These are phyloP conservation scores for Drosophila koepferae DNA, from an alignment of 2,888 invertebrate genomes.

Conservation along the genomic window DNA sequence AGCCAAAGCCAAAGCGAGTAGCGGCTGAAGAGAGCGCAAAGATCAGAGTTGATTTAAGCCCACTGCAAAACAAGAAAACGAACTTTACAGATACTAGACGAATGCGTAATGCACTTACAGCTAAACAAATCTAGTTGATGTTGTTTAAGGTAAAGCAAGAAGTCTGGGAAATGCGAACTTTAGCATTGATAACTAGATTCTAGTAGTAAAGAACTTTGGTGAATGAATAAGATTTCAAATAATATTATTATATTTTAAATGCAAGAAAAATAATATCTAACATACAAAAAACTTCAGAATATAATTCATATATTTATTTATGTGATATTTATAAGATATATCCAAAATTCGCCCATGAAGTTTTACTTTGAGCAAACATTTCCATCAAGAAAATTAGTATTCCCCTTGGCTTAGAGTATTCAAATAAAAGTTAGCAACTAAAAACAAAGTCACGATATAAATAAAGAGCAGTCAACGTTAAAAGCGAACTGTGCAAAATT, in stretches of 20 bases:
- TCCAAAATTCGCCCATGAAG: too few species aligned
- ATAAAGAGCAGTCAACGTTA: slow-evolving; percentile 71
- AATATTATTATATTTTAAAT: too few species aligned
- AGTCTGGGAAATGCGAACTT: fast-evolving
- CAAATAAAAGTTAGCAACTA: slow-evolving; percentile 65
- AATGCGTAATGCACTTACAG: slow-evolving; percentile 20
- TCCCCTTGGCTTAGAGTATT: slow-evolving; percentile 6
- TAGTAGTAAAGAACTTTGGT: too few species aligned
- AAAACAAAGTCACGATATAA: slow-evolving; percentile 72
- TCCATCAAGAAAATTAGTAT: neutral
- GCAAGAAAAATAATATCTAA: too few species aligned
- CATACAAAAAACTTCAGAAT: too few species aligned
- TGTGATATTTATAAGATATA: too few species aligned
- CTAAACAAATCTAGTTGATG: too few species aligned
- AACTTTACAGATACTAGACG: slow-evolving; percentile 1
- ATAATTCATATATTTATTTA: too few species aligned
- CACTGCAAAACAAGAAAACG: slow-evolving; percentile 33
- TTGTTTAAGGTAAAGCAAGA: neutral
- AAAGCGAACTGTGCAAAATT: slow-evolving; percentile 65
- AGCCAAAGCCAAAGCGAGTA: slow-evolving; percentile 16
- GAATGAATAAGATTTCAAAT: too few species aligned
- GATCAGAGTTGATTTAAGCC: slow-evolving; percentile 54
- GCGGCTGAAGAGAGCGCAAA: slow-evolving; percentile 38
- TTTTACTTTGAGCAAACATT: neutral
- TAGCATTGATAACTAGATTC: neutral